Percentiles rank a stretch among this genome's conserved stretches.
Evolutionary conservation across 2,113 vertebrate genomes (phyloP).

Genomic region (Sclerurus mexicanus): DNA sequence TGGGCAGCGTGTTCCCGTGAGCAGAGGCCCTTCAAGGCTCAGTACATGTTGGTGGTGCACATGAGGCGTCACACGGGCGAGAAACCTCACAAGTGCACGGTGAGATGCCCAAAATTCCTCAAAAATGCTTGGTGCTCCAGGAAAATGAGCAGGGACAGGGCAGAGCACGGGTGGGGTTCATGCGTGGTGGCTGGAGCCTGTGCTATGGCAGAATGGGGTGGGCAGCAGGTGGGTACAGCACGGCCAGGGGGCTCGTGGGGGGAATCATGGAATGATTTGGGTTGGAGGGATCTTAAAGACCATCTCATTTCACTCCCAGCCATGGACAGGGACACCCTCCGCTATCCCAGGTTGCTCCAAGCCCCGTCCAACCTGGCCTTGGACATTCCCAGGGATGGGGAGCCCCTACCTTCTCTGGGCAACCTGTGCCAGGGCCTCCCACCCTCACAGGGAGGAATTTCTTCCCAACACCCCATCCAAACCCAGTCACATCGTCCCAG

Average conservation of each 20-base stretch:
- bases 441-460: neutral
- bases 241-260: neutral
- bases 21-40: slow-evolving; percentile 96
- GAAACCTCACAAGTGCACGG: slow-evolving; percentile 98
- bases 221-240: neutral
- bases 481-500: rapidly evolving
- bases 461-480: neutral
- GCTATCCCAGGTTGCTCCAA: neutral
- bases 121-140: slow-evolving; percentile 87
- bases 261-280: neutral
- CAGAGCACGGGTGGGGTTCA: rapidly evolving
- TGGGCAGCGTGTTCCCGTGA: slow-evolving; percentile 95
- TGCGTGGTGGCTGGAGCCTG: rapidly evolving
- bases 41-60: slow-evolving; percentile 99
- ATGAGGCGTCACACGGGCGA: slow-evolving; percentile 97
- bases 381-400: neutral
- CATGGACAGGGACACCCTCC: neutral
- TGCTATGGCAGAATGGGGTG: neutral
- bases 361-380: rapidly evolving
- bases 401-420: neutral
- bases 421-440: neutral
- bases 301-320: neutral
- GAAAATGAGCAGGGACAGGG: neutral
- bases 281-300: neutral
- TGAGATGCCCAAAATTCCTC: slow-evolving; percentile 77